phyloP scores from a whole-genome alignment of 2,797 vertebrate species.

The Synaphobranchus kaupii region DNA sequence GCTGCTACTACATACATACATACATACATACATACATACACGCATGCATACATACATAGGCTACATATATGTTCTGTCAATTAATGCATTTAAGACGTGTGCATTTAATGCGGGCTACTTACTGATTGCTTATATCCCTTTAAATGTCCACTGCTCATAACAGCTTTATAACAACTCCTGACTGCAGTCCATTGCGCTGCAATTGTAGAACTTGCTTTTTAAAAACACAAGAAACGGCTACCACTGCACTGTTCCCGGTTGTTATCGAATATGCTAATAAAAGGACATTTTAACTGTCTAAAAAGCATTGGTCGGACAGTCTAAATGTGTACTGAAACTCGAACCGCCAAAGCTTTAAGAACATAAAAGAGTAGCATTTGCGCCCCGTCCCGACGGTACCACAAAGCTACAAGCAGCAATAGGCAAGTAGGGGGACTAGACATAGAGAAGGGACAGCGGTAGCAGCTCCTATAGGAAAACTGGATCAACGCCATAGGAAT shows the following conservation, averaged over 20 bases:
- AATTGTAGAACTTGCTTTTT: background rate
- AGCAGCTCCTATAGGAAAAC: slow-evolving; percentile 4
- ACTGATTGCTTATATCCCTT: background rate
- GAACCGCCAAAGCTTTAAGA: slow-evolving; percentile 28
- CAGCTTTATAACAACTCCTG: slow-evolving; percentile 2
- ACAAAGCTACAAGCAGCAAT: slow-evolving; percentile 59
- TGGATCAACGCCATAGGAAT: background rate
- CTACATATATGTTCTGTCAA: background rate
- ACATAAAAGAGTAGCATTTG: slow-evolving; percentile 56
- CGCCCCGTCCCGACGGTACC: slow-evolving; percentile 67
- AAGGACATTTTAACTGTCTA: background rate
- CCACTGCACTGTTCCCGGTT: background rate
- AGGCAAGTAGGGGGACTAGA: slow-evolving; percentile 37
- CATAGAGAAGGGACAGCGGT: slow-evolving; percentile 24
- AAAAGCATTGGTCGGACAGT: slow-evolving; percentile 6
- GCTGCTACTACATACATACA: too few species aligned
- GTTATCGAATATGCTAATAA: too few species aligned
- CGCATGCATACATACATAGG: background rate
- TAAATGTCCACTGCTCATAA: background rate
- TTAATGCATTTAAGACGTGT: background rate
- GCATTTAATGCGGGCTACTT: slow-evolving; percentile 5
- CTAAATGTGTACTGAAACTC: slow-evolving; percentile 29
- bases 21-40: background rate
- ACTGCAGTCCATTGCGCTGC: background rate
- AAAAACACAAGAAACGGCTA: background rate